phyloP scores from a whole-genome alignment of 2,888 invertebrate genomes.

The Apotomis betuletana region DNA sequence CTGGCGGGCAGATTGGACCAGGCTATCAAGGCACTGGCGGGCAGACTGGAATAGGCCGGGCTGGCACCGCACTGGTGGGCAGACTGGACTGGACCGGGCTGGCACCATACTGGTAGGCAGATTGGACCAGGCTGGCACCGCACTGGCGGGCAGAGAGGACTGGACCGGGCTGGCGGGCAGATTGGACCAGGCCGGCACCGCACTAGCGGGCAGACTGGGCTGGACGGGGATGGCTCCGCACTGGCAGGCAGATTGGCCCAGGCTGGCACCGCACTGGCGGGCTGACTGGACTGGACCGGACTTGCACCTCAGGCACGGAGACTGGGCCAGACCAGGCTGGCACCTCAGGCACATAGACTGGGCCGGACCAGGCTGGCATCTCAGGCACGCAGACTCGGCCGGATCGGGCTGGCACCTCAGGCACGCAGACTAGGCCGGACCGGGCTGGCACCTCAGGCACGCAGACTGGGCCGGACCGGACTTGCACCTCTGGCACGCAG shows the following conservation, averaged over 20 bases:
- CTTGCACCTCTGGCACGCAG: not conserved
- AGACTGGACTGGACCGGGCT: not conserved
- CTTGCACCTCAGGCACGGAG: not conserved
- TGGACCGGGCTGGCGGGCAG: not conserved
- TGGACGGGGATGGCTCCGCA: not conserved
- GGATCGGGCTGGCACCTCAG: not conserved
- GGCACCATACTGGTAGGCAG: not conserved
- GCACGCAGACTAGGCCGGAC: not conserved
- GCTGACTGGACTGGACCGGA: slow-evolving; percentile 1
- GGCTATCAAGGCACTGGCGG: not conserved
- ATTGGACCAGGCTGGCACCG: not conserved
- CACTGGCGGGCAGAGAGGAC: not conserved
- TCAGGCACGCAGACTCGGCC: not conserved
- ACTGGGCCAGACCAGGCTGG: slow-evolving; percentile 1
- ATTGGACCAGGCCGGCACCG: not conserved
- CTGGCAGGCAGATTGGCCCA: slow-evolving; percentile 3
- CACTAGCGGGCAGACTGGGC: slow-evolving; percentile 5
- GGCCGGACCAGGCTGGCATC: not conserved
- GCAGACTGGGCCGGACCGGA: not conserved
- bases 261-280: not conserved
- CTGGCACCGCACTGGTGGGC: not conserved
- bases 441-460: not conserved
- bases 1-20: not conserved
- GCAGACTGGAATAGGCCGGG: not conserved
- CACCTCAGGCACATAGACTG: not conserved